A percentile compares a stretch with the other conserved stretches of the same genome.
These are phyloP conservation scores for Rhogogaster chlorosoma DNA, from an alignment of 2,888 invertebrate genomes.

Conservation along the genomic window DNA sequence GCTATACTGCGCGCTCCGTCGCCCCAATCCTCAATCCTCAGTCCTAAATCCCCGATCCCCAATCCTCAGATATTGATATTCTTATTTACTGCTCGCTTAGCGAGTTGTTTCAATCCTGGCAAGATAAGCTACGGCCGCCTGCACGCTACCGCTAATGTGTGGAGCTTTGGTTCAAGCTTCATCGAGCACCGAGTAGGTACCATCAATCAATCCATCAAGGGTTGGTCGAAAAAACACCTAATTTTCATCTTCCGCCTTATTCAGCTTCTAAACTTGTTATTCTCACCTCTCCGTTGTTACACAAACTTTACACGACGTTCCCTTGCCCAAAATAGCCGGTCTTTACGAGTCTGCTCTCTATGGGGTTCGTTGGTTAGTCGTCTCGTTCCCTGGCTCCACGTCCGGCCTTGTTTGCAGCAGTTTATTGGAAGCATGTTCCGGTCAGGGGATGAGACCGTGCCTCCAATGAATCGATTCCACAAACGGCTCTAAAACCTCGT, in stretches of 20 bases:
- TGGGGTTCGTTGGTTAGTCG: not conserved
- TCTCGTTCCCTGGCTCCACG: not conserved
- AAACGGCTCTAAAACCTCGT: not conserved
- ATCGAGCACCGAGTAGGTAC: not conserved
- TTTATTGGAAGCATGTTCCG: not conserved
- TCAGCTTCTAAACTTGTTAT: not conserved
- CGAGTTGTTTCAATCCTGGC: not conserved
- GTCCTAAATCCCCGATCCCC: not conserved
- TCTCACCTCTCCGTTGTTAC: not conserved
- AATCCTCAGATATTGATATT: conserved; percentile 29
- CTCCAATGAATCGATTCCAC: too few species aligned
- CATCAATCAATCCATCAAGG: not conserved
- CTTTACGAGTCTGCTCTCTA: not conserved
- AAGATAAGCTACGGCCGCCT: not conserved
- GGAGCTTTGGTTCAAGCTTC: conserved; percentile 7
- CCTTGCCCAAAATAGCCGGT: not conserved
- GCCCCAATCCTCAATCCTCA: not conserved
- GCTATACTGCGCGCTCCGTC: not conserved
- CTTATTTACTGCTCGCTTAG: conserved; percentile 38
- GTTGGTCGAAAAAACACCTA: not conserved
- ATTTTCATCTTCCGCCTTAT: not conserved
- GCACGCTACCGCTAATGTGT: not conserved
- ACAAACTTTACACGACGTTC: not conserved
- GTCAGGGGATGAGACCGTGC: not conserved
- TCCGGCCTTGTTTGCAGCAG: not conserved